These are phyloP conservation scores for Tetramorium alpestre DNA, from an alignment of 1,140 invertebrate genomes.

Conservation along the genomic window DNA sequence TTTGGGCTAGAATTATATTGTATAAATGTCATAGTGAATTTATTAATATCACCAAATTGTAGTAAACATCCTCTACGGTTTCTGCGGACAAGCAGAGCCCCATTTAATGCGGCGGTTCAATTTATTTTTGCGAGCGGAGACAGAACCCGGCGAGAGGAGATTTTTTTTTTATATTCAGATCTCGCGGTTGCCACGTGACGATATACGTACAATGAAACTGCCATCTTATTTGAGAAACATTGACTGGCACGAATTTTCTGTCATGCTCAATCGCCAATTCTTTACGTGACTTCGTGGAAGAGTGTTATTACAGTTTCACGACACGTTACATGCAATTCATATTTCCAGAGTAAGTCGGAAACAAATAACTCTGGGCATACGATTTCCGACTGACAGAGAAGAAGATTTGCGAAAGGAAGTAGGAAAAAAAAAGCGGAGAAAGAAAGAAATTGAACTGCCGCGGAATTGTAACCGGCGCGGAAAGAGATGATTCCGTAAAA, in stretches of 20 bases:
- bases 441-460: not conserved
- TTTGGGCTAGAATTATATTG: not conserved
- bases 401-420: constrained; percentile 11
- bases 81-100: not conserved
- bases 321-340: constrained; percentile 50
- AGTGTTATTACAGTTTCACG: constrained; percentile 49
- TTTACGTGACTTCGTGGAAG: constrained; percentile 29
- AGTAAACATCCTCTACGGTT: not conserved
- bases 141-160: not conserved
- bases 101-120: not conserved
- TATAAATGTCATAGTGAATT: not conserved
- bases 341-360: constrained; percentile 48
- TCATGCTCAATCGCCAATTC: constrained; percentile 44
- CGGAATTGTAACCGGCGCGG: not conserved
- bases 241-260: constrained; percentile 42
- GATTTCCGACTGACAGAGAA: constrained; percentile 34
- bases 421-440: not conserved
- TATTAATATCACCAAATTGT: not conserved
- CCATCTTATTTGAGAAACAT: constrained; percentile 10
- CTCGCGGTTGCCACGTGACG: not conserved
- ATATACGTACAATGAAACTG: not conserved
- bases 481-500: constrained; percentile 23
- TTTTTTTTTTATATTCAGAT: not conserved
- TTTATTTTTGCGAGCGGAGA: not conserved
- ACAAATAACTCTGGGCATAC: constrained; percentile 42